phyloP scores from a whole-genome alignment of 1,140 invertebrate genomes.

The Ditylenchus dipsaci region DNA sequence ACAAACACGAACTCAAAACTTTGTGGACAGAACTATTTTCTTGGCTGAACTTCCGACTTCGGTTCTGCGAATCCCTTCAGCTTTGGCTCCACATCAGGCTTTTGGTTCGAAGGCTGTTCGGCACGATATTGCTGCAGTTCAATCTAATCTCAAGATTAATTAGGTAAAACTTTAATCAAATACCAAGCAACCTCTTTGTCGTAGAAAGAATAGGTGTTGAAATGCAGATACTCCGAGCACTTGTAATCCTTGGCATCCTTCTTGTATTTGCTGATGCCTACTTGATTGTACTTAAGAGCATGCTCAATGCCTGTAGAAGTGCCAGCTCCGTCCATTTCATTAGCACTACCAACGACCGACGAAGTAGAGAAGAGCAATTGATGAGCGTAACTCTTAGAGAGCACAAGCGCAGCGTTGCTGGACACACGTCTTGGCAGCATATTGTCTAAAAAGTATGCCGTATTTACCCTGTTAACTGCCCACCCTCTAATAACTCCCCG shows the following conservation, averaged over 20 bases:
- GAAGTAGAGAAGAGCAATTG: neutral
- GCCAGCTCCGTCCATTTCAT: slow-evolving; percentile 12
- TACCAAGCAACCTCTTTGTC: slow-evolving; percentile 28
- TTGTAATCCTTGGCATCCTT: slow-evolving; percentile 46
- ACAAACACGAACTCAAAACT: neutral
- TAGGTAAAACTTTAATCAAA: slow-evolving; percentile 1
- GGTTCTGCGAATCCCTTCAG: slow-evolving; percentile 17
- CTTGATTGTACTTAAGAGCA: slow-evolving; percentile 33
- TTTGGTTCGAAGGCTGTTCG: slow-evolving; percentile 41
- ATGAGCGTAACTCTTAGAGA: too few relatives aligned
- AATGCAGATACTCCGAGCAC: slow-evolving; percentile 44
- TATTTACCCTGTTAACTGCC: too few relatives aligned
- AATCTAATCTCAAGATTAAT: slow-evolving; percentile 27
- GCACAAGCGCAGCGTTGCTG: too few relatives aligned
- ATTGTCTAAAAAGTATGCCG: too few relatives aligned
- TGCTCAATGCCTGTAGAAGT: slow-evolving; percentile 41
- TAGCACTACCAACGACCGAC: neutral
- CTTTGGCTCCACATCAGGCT: slow-evolving; percentile 40
- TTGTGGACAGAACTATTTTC: neutral
- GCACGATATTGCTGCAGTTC: slow-evolving; percentile 37
- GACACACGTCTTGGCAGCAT: too few relatives aligned
- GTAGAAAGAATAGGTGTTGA: slow-evolving; percentile 39
- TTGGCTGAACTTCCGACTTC: neutral
- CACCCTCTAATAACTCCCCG: too few relatives aligned
- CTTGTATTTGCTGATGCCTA: slow-evolving; percentile 29